phyloP scores from a whole-genome alignment of 1,140 invertebrate species.

The Drosophila ambigua region DNA sequence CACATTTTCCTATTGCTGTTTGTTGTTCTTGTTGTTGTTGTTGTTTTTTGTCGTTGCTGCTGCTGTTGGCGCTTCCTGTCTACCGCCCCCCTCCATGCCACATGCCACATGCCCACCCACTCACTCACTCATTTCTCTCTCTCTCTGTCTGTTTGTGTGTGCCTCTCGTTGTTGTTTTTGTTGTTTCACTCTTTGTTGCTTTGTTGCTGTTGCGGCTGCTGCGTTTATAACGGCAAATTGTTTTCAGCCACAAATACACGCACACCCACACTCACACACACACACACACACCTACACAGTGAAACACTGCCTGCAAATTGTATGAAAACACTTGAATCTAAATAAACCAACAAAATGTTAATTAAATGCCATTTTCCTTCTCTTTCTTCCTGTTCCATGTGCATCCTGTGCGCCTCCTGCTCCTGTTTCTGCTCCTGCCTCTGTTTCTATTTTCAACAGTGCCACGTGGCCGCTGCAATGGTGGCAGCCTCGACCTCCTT shows the following conservation, averaged over 20 bases:
- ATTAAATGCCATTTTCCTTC: slow-evolving; percentile 32
- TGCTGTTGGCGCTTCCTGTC: neutral
- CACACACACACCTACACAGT: slow-evolving; percentile 14
- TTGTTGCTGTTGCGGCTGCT: slow-evolving; percentile 48
- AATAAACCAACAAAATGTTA: slow-evolving; percentile 57
- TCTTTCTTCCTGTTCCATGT: slow-evolving; percentile 1
- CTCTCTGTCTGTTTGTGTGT: neutral
- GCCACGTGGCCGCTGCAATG: slow-evolving; percentile 82
- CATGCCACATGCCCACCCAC: neutral
- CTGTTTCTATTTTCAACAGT: slow-evolving; percentile 50
- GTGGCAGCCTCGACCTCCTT: slow-evolving; percentile 82
- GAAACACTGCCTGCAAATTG: slow-evolving; percentile 72
- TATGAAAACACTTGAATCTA: slow-evolving; percentile 52
- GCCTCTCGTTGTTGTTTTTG: slow-evolving; percentile 35
- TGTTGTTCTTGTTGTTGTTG: slow-evolving; percentile 44
- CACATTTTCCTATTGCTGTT: slow-evolving; percentile 58
- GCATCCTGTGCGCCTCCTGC: neutral
- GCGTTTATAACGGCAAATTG: slow-evolving; percentile 59
- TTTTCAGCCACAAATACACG: slow-evolving; percentile 39
- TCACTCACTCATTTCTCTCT: slow-evolving; percentile 2
- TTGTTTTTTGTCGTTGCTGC: slow-evolving; percentile 15
- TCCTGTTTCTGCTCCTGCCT: slow-evolving; percentile 2
- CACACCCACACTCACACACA: slow-evolving; percentile 16
- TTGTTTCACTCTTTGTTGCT: slow-evolving; percentile 63
- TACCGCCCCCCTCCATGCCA: too few species aligned